Evolutionary conservation across 53 echinoderm and acorn worm species (phyloP), one percentile per base, ranked within the genome.

Genomic region (Astropecten irregularis): DNA sequence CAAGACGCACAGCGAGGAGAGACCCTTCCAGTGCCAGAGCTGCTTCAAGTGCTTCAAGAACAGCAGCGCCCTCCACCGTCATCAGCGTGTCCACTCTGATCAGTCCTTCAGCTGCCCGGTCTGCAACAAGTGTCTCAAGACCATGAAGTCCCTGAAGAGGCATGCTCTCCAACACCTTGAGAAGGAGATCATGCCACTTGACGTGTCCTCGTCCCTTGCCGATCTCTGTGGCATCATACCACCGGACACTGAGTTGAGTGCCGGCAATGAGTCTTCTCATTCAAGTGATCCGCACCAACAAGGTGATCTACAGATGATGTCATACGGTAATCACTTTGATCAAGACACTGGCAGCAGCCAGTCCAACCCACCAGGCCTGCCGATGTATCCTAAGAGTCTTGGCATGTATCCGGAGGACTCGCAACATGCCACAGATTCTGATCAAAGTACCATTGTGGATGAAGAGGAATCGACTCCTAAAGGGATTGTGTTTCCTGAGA

Each of bases 31-130:
- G 32, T 84, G 84, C 69, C 69, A 23, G 9, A 26, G 31, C 58
- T 84, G 84, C 84, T 29, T 27, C 20, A 84, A 69, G 46, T 68
- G 69, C 56, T 84, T 84, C 58, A 68, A 84, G 71, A 68, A 71
- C 18, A 40, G 55, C 29, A 58, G 69, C 40, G 70, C 69, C 16
- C 38, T 68, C 19, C 69, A 69, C 32, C 36, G 84, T 16, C 84
- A 84, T 30, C 55, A 84, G 28, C 58, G 58, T 0, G 69, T 84
- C 33, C 84, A 84, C 44, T 71, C 69, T 25, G 71, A 69, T 42
- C 55, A 55, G 42, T 13, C 55, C 26, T 71, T 54, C 40, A n/a
- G 26, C 29, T 79, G 79, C 28, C 79, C 79, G 0, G 79, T 60
- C 42, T 79, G 79, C 34, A 60, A 36, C 48, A 79, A 79, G 62